phyloP scores from a whole-genome alignment of 2,113 vertebrate species.

The cat (Felis catus) region F.catus_Fca126_mat1.0 CM031425.1:6179001-6179500 shows the following conservation, averaged over 20 bases:
- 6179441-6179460: not conserved
- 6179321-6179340: too few species aligned
- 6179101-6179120: not conserved
- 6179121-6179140: not conserved
- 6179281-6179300: not conserved
- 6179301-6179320: not conserved
- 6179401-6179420: not conserved
- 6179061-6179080: not conserved
- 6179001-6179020: not conserved
- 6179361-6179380: not conserved
- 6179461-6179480: conserved; percentile 20
- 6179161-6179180: not conserved
- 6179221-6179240: not conserved
- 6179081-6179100: not conserved
- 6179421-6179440: not conserved
- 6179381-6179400: not conserved
- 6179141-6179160: not conserved
- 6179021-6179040: rapidly evolving
- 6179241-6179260: not conserved
- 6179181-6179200: not conserved
- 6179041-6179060: not conserved
- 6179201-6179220: not conserved
- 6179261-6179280: not conserved
- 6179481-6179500: not conserved
- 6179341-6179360: not conserved